Evolutionary conservation across 2,797 vertebrate genomes (phyloP), one percentile per base, ranked within the genome.

Genomic region (Odontamblyopus lacepedii): DNA sequence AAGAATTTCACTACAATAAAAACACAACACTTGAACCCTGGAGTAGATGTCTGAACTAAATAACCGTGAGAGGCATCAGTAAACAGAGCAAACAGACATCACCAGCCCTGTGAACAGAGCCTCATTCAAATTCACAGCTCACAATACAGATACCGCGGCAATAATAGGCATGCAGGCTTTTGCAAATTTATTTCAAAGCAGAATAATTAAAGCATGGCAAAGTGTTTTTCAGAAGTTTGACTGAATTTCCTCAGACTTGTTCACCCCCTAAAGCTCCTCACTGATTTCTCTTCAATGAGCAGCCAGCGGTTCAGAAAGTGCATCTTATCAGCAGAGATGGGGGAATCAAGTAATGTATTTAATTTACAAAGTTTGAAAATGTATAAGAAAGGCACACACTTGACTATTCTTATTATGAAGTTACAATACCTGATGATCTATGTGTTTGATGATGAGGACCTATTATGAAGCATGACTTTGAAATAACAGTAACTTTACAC

Each of bases 231-330:
- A 48, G 61, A 75, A 57, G 26, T 50, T 76, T 73, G 26, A 50
- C 61, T 55, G 32, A 51, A 67, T 51, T 7, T 70, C 62, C 30
- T 71, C 4, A 75, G 26, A 59, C 27, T 41, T 53, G 32, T 60
- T 53, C 71, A 50, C 59, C 51, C 59, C 41, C 16, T 68, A 6
- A 60, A 78, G 23, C 48, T 56, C 19, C 59, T 55, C 32, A 11
- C 30, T 26, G 67, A 35, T 68, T 68, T 69, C 32, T 59, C 59
- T 69, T 70, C 53, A 70, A 74, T 50, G 32, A 78, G 67, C 68
- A 75, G 67, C 64, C 67, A 71, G 77, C 68, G 75, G 76, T 51
- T 70, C 75, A 81, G 70, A 77, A 79, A 72, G 82, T 60, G 70
- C 64, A 80, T 19, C 35, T 86, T 74, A 83, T 84, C 70, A 59